Base-by-base conservation (phyloP, 1,140 invertebrate species). In the Aphis gossypii region DNA sequence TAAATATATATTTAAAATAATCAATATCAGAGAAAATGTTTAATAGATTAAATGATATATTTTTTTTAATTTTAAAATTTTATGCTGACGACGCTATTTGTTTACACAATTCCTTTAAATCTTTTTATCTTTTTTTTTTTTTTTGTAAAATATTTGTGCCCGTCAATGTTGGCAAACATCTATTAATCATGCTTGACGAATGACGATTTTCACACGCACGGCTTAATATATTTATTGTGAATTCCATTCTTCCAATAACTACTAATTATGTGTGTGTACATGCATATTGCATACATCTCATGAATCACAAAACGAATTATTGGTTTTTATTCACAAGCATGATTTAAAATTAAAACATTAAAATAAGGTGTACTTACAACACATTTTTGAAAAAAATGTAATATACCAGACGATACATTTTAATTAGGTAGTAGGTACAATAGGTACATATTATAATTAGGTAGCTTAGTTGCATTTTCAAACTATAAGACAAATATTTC, bases 41-140 rank as follows among this genome's bases (percentile, higher is more conserved):
- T 48, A 48, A 87, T 51, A 87, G 44, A 87, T 48, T 48, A 35
- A 87, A 87, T 87, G 6, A 48, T 87, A 87, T 48, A 44, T 51
- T n/a, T 48, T 44, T 87, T 48, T 30, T 84, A 87, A 87, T 87
- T 87, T 87, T 20, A n/a, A 87, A 87, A 48, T 87, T 46, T n/a
- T 48, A n/a, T 48, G 11, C 44, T 21, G 44, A 48, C 18, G 46
- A 48, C 30, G 25, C 46, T 48, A 35, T 48, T 86, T 86, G 84
- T 48, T 86, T 86, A 46, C 25, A 86, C 84, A 86, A n/a, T 46
- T 38, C 41, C 23, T 46, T 46, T 46, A 46, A 86, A 46, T 18
- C 41, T 86, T 41, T 48, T 87, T 87, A n/a, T 48, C n/a, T 51
- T n/a, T n/a, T 87, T 76, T 2, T 84, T 84, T 35, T 46, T 87